Base-by-base conservation (phyloP, 2,113 vertebrate species). In the Monarcha castaneiventris region DNA sequence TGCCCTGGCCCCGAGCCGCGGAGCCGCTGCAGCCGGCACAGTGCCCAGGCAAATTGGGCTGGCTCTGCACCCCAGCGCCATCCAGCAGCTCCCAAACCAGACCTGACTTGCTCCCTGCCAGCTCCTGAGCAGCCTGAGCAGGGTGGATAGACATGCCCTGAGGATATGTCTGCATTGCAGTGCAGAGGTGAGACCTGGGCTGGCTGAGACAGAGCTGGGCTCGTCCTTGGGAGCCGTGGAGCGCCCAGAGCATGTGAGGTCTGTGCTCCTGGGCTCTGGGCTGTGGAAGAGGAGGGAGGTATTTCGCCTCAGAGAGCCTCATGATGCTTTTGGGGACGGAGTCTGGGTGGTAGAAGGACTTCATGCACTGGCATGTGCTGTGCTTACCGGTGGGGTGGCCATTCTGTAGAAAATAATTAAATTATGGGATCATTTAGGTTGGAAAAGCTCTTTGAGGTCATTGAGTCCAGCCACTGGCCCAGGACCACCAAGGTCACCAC, bases 21-120 rank as follows among this genome's bases (percentile, higher is more conserved):
- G 48, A 90, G 75, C 69, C 0, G 1, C 41, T 61, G 29, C 21
- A 32, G 75, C 1, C 0, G 78, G 94, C 85, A 0, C 0, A 0
- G 56, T 13, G 94, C 96, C 96, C 78, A 62, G 89, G 89, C 39
- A 94, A 82, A 91, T 22, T 48, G 2, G 0, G 17, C 74, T 73
- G 6, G 0, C 41, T 93, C 54, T 43, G 78, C 67, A 23, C 25
- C 1, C 4, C 56, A 82, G 17, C 2, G 2, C 33, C 4, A 37
- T 17, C 37, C 79, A 54, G 71, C 83, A 86, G 75, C 92, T 95
- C 56, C 72, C 67, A 73, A 83, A 91, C 96, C 94, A 93, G 94
- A 97, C 95, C 88, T 77, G 88, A 92, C 95, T 95, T 94, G 95
- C 64, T 93, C 68, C 83, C 72, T 86, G 88, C 76, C 91, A 63